A percentile compares a stretch with the other conserved stretches of the same genome.
Evolutionary conservation across 2,888 invertebrate species (phyloP).

Genomic region (Chrysina gloriosa): DNA sequence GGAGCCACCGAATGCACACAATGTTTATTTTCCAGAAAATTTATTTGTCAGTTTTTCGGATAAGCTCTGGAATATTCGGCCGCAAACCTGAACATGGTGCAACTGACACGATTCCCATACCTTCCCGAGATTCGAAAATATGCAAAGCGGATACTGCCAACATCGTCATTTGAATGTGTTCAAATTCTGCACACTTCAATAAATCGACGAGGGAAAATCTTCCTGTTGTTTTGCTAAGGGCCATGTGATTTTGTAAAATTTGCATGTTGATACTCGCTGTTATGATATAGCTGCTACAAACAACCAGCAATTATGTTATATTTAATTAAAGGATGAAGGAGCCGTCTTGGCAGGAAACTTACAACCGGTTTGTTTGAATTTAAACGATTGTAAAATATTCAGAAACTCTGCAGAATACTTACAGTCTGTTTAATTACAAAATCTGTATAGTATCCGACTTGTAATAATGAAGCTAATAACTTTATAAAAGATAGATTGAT

Average conservation of each 20-base stretch:
- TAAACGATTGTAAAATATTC: background rate
- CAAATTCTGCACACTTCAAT: background rate
- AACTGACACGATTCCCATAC: background rate
- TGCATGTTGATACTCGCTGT: background rate
- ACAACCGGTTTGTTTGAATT: background rate
- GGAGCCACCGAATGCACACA: background rate
- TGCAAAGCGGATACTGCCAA: too few species aligned
- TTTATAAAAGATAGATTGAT: too few species aligned
- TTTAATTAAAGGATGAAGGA: slow-evolving; percentile 2
- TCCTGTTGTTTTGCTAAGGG: background rate
- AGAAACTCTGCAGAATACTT: too few species aligned
- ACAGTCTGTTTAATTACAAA: too few species aligned
- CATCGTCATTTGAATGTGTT: background rate
- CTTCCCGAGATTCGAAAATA: background rate
- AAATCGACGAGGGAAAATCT: background rate
- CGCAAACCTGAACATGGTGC: background rate
- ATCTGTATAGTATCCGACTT: too few species aligned
- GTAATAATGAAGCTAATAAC: too few species aligned
- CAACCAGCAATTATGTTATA: slow-evolving; percentile 2
- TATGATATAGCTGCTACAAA: background rate
- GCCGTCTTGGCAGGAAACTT: background rate
- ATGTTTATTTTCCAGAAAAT: background rate
- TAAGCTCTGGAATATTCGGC: background rate
- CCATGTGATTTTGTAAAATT: background rate
- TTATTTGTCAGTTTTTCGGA: background rate